These are phyloP conservation scores for Alitta virens DNA, from an alignment of 2,888 invertebrate species.

Conservation along the genomic window DNA sequence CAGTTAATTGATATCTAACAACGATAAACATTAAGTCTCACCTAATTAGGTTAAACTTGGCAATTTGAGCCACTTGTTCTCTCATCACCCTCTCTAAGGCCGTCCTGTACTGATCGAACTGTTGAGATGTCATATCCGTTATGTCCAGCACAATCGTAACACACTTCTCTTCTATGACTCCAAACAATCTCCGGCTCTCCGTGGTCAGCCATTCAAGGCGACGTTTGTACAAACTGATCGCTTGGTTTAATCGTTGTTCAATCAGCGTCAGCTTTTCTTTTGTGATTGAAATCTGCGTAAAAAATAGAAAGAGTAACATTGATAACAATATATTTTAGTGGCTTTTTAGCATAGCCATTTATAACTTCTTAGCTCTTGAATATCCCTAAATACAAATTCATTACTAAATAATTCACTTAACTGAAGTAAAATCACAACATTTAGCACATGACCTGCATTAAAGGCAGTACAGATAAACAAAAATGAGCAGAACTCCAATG, in stretches of 20 bases:
- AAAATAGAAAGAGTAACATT: too few relatives aligned
- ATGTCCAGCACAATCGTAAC: conserved; percentile 53
- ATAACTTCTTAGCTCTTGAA: too few relatives aligned
- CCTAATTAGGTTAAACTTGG: conserved; percentile 56
- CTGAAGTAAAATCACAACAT: too few relatives aligned
- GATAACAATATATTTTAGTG: too few relatives aligned
- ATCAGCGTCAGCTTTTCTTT: conserved; percentile 47
- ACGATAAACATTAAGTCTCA: too few relatives aligned
- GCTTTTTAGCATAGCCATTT: too few relatives aligned
- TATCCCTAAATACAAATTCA: too few relatives aligned
- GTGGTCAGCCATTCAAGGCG: conserved; percentile 55
- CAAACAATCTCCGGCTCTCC: conserved; percentile 55
- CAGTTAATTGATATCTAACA: too few relatives aligned
- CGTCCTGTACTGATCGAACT: conserved; percentile 52
- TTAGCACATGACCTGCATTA: too few relatives aligned
- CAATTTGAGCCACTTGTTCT: conserved; percentile 51
- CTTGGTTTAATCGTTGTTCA: conserved; percentile 43
- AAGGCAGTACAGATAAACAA: too few relatives aligned
- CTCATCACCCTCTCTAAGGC: conserved; percentile 48
- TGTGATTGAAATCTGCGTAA: conserved; percentile 41
- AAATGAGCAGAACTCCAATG: too few relatives aligned
- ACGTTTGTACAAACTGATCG: conserved; percentile 45
- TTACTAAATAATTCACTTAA: too few relatives aligned
- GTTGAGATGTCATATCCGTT: conserved; percentile 48
- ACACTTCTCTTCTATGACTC: conserved; percentile 52